phyloP scores from a whole-genome alignment of 2,888 invertebrate species.

The Kryphioiulus occultus region DNA sequence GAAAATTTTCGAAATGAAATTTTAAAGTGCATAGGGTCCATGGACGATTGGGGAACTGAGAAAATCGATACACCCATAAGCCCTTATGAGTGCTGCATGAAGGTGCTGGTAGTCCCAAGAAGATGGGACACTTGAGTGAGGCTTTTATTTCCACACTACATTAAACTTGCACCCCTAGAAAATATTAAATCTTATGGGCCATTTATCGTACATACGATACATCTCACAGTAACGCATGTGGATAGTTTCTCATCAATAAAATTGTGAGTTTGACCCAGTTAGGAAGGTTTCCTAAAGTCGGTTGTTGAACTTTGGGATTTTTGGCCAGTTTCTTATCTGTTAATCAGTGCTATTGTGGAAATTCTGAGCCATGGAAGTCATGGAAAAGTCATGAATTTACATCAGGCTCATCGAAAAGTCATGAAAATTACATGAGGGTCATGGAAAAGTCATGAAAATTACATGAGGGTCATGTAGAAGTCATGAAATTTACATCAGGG shows the following conservation, averaged over 20 bases:
- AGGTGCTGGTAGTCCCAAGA: neutral
- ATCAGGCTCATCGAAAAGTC: no score
- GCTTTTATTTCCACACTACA: conserved; percentile 4
- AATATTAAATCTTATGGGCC: conserved; percentile 20
- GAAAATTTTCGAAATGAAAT: neutral
- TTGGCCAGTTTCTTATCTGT: no score
- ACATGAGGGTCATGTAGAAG: no score
- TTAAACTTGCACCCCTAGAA: neutral
- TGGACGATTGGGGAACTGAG: neutral
- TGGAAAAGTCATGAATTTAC: no score
- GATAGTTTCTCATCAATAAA: neutral
- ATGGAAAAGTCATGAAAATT: no score
- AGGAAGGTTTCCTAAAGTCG: no score
- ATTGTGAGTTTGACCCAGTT: neutral
- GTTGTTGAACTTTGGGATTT: no score
- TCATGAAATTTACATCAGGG: no score
- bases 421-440: no score
- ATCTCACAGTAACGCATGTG: no score
- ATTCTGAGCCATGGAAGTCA: no score
- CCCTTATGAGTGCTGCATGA: neutral
- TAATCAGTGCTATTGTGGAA: no score
- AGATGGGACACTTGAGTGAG: neutral
- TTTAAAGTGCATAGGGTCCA: conserved; percentile 1
- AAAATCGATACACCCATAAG: neutral
- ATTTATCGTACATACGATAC: neutral